Base-by-base conservation (phyloP, 1,140 invertebrate species). In the Drosophila suzukii region DNA sequence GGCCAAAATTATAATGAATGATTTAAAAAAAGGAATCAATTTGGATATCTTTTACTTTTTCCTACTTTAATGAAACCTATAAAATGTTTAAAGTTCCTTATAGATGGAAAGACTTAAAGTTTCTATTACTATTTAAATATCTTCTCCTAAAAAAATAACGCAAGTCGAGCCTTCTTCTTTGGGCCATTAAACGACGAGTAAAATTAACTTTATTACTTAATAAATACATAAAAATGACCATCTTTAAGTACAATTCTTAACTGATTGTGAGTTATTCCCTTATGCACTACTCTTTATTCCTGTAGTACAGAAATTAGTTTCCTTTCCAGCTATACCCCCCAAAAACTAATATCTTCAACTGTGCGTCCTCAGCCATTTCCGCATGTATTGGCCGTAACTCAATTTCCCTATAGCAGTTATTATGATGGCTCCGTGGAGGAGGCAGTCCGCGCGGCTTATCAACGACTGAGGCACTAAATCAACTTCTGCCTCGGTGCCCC, bases 401-500 rank as follows among this genome's bases (percentile, higher is more conserved):
- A 67, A 68, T 68, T 68, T 68, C 61, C 65, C 65, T 68, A 68
- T 68, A 46, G 65, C 61, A 65, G 65, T 68, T 68, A 68, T 68
- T 68, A 68, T 68, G 65, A 68, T 68, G 65, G 47, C 6, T 66
- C 27, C 61, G 27, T 54, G 38, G 47, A 7, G 17, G 20, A 15
- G 38, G 47, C 65, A 54, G 65, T 53, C 38, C 61, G 36, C 61
- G 68, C 43, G 67, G 43, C 81, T 86, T 85, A 82, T 85, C 83
- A 88, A 51, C 49, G 63, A 34, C 65, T 24, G 24, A 60, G 68
- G 61, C 78, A 88, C 83, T 86, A 86, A 86, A 86, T 86, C 83
- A 86, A 89, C 72, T 86, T 86, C 77, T 66, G 77, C 77, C 71
- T 73, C 49, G 78, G 50, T 88, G 75, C 51, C 53, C 78, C 68